Base-by-base conservation (phyloP, 64 coral and sea anemone genomes). In the Dendrophyllia cribrosa region DNA sequence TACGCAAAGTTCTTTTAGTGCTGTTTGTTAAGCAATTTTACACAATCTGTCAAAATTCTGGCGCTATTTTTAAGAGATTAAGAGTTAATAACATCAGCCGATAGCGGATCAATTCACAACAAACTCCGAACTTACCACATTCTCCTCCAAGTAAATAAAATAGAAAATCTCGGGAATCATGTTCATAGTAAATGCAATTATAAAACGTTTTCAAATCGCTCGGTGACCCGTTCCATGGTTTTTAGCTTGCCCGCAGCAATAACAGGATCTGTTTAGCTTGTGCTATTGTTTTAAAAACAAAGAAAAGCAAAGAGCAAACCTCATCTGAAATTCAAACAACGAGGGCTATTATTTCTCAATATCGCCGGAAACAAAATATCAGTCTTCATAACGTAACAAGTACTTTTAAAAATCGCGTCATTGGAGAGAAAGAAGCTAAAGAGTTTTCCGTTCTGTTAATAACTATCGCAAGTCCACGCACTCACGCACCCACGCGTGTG, bases 71-170 rank as follows among this genome's bases (percentile, higher is more conserved):
- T 43, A 43, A 84, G 20, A 59, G 50, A 70, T 13, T 19, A 58
- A 45, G 49, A 53, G 62, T 55, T 14, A 43, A 70, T 50, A 82
- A 56, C 26, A 23, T 19, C 43, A 10, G 61, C 26, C 13, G 49
- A 93, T 25, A 7, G 44, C 0, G 15, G 43, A 20, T 45, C 62
- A 51, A 65, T 7, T 43, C 9, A 24, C 12, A 60, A 14, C 44
- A 51, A 51, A 68, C 5, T 48, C 14, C 59, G 17, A 10, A 0
- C 6, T 16, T 70, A 81, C 91, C 91, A 43, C 13, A n/a, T 26
- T 82, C 43, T 78, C 95, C 66, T 94, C 95, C 44, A 84, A 55
- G 89, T 76, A 96, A 43, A 96, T 93, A 70, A 82, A 96, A 60
- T 96, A 96, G 51, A 96, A 96, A 60, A 90, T 75, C 72, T 83